Evolutionary conservation across 2,113 vertebrate species (phyloP).

Genomic region (Acrocephalus kingi): DNA sequence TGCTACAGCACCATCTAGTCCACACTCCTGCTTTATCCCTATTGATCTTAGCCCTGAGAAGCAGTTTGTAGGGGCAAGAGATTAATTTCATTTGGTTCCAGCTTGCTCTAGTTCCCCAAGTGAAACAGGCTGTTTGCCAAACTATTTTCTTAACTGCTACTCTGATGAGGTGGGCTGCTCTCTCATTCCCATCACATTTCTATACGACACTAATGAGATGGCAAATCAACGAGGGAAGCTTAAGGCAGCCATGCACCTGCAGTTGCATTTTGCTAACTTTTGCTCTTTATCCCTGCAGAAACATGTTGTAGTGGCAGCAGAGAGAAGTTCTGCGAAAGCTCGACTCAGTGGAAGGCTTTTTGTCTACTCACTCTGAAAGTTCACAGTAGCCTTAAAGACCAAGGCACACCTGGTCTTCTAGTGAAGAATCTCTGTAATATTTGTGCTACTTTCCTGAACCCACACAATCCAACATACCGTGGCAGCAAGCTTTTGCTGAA

Average conservation of each 20-base stretch:
- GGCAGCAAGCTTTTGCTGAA: not conserved
- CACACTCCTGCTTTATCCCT: not conserved
- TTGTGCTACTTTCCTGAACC: not conserved
- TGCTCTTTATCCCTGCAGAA: slow-evolving; percentile 64
- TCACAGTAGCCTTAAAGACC: not conserved
- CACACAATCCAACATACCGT: not conserved
- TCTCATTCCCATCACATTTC: not conserved
- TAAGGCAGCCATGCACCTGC: not conserved
- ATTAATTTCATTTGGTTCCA: not conserved
- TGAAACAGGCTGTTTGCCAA: not conserved
- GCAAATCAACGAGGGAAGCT: not conserved
- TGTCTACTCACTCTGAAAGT: slow-evolving; percentile 61
- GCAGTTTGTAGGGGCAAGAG: not conserved
- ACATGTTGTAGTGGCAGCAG: slow-evolving; percentile 76
- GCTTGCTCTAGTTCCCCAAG: not conserved
- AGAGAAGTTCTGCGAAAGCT: slow-evolving; percentile 74
- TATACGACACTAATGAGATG: fast-evolving
- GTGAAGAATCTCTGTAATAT: not conserved
- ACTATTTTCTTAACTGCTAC: not conserved
- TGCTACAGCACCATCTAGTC: not conserved
- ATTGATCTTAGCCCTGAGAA: not conserved
- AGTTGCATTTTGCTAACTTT: not conserved
- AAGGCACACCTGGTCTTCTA: not conserved
- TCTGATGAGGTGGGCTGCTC: not conserved
- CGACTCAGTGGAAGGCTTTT: slow-evolving; percentile 76